These are phyloP conservation scores for Etia nguti DNA, from an alignment of 2,113 vertebrate genomes.

Conservation along the genomic window DNA sequence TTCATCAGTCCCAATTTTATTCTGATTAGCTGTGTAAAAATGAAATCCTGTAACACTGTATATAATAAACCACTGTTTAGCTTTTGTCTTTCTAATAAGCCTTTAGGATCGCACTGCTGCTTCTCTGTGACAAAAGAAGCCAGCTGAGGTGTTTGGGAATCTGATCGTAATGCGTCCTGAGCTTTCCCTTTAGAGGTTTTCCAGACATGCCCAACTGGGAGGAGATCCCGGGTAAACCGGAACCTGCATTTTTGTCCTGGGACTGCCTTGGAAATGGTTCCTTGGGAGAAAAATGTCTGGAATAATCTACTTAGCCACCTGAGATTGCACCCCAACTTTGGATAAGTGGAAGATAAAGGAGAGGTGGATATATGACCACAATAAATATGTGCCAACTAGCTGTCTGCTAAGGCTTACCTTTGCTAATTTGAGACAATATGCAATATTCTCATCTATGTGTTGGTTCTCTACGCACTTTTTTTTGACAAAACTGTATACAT, in stretches of 20 bases:
- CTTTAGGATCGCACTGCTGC: accelerated
- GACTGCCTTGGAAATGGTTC: neutral
- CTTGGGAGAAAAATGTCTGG: neutral
- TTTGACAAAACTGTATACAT: neutral
- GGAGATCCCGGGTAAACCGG: neutral
- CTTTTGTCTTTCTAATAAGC: neutral
- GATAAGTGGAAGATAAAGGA: neutral
- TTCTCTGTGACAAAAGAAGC: neutral
- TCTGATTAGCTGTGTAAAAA: neutral
- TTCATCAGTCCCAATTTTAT: neutral
- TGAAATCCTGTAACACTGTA: neutral
- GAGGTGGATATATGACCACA: neutral
- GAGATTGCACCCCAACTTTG: neutral
- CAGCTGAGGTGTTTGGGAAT: neutral
- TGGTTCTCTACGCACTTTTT: neutral
- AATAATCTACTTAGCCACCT: neutral
- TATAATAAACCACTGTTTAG: neutral
- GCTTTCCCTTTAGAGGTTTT: neutral
- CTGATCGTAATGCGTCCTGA: neutral
- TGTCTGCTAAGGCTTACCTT: neutral
- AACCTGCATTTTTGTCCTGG: neutral
- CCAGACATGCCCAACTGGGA: neutral
- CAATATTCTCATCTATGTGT: neutral
- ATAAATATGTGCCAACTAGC: neutral
- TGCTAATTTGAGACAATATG: neutral